A percentile compares a stretch with the other conserved stretches of the same genome.
phyloP scores from a whole-genome alignment of 1,140 invertebrate genomes.

The Platyscapa corneri region DNA sequence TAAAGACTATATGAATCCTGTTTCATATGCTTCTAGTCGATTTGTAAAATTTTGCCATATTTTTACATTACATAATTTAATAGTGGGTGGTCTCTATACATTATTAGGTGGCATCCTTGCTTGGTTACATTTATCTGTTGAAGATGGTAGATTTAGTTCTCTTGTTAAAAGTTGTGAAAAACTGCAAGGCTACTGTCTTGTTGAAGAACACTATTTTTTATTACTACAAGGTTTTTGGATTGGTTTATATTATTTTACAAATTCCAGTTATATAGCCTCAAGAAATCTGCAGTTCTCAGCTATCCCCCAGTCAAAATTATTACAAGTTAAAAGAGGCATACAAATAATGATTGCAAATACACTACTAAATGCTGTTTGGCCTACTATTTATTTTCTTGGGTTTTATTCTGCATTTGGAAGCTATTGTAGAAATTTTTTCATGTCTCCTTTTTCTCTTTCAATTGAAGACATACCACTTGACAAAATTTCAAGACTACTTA shows the following conservation, averaged over 20 bases:
- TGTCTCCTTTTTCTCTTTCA: slow-evolving; percentile 54
- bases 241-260: slow-evolving; percentile 80
- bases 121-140: slow-evolving; percentile 79
- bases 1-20: slow-evolving; percentile 76
- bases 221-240: slow-evolving; percentile 81
- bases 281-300: slow-evolving; percentile 76
- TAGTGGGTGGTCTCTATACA: slow-evolving; percentile 76
- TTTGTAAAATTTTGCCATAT: slow-evolving; percentile 77
- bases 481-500: slow-evolving; percentile 73
- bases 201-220: slow-evolving; percentile 77
- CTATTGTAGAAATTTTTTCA: slow-evolving; percentile 62
- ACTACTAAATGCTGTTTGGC: slow-evolving; percentile 76
- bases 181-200: slow-evolving; percentile 66
- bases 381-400: slow-evolving; percentile 77
- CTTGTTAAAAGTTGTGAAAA: slow-evolving; percentile 66
- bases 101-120: slow-evolving; percentile 77
- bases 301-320: slow-evolving; percentile 79
- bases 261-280: slow-evolving; percentile 72
- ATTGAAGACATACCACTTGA: slow-evolving; percentile 74
- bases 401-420: slow-evolving; percentile 77
- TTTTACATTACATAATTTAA: slow-evolving; percentile 77
- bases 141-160: slow-evolving; percentile 73
- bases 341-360: slow-evolving; percentile 75
- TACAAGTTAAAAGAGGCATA: slow-evolving; percentile 78
- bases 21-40: slow-evolving; percentile 76